Conservation (phyloP, 2,888 invertebrate species). For the Caenorhabditis doughertyi region DNA sequence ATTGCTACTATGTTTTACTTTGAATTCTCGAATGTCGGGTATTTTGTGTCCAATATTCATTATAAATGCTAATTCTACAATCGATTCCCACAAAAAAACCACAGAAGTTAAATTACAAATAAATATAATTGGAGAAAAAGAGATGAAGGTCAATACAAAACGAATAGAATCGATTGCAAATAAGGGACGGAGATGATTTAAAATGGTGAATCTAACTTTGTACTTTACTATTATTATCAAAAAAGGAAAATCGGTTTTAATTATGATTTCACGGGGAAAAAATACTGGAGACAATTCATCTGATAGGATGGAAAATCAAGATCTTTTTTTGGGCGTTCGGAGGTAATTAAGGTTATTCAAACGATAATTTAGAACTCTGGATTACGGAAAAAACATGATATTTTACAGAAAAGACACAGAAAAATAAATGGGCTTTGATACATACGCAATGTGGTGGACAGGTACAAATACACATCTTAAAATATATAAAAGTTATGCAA, state of each 20-base stretch:
- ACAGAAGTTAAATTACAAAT: neutral
- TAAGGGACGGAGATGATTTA: neutral
- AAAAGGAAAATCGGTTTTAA: neutral
- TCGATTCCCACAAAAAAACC: conserved; percentile 12
- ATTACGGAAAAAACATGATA: neutral
- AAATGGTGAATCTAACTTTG: neutral
- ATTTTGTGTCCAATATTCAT: conserved; percentile 34
- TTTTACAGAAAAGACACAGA: neutral
- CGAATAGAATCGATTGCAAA: neutral
- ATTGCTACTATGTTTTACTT: conserved; percentile 12
- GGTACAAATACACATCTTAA: neutral
- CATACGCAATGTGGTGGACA: neutral
- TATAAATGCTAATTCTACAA: conserved; percentile 27
- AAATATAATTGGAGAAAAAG: neutral
- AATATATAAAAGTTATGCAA: neutral
- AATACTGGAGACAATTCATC: neutral
- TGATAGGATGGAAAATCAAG: neutral
- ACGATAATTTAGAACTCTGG: neutral
- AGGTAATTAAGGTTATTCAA: neutral
- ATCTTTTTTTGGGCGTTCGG: neutral
- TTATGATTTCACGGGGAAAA: conserved; percentile 1
- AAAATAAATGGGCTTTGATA: neutral
- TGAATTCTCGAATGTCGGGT: conserved; percentile 58
- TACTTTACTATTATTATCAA: too few relatives aligned
- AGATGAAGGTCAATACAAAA: neutral